Conservation (phyloP, 2,113 vertebrate species). For the Forbesichthys papilliferus region DNA sequence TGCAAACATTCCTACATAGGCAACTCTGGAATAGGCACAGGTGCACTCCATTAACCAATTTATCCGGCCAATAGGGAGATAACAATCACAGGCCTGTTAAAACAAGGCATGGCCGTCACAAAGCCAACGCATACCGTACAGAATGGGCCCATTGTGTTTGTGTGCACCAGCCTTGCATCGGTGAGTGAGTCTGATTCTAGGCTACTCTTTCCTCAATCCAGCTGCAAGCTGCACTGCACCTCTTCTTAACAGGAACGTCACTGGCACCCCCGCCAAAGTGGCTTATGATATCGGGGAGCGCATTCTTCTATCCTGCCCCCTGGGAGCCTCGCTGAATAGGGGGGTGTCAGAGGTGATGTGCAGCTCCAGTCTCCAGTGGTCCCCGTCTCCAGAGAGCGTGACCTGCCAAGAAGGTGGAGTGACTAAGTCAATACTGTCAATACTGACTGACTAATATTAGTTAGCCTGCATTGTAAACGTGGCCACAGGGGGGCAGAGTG, state of each 20-base stretch:
- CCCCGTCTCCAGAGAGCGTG: constrained; percentile 70
- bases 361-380: constrained; percentile 89
- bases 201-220: constrained; percentile 31
- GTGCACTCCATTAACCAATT: too few relatives aligned
- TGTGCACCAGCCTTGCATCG: background rate
- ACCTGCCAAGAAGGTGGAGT: constrained; percentile 78
- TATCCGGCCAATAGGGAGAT: too few relatives aligned
- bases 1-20: too few relatives aligned
- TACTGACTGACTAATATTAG: too few relatives aligned
- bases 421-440: too few relatives aligned
- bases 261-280: constrained; percentile 72
- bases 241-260: constrained; percentile 59
- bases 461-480: too few relatives aligned
- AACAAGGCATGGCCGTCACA: too few relatives aligned
- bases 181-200: background rate
- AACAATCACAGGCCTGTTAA: too few relatives aligned
- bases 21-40: too few relatives aligned
- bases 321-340: constrained; percentile 65
- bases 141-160: background rate
- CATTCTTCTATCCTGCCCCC: constrained; percentile 81
- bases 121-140: background rate
- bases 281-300: constrained; percentile 82
- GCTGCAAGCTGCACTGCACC: constrained; percentile 77
- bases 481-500: too few relatives aligned
- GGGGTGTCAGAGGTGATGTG: constrained; percentile 74